These are phyloP conservation scores for Acanthosepion lycidas DNA, from an alignment of 2,888 invertebrate species.

Conservation along the genomic window DNA sequence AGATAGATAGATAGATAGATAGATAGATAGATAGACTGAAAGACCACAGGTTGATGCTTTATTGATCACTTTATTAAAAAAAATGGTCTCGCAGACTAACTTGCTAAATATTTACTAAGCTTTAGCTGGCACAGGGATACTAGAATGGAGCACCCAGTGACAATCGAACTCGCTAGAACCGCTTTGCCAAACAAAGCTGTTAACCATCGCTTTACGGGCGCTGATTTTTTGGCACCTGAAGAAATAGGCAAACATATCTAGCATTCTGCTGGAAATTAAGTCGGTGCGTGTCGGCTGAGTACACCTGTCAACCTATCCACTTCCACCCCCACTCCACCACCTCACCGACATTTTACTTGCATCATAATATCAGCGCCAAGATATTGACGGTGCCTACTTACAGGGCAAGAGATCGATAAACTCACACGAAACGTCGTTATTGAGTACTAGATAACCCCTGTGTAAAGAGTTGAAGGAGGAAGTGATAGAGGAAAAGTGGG, in stretches of 20 bases:
- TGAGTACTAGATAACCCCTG: conserved; percentile 6
- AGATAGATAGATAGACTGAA: no score
- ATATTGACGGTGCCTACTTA: conserved; percentile 11
- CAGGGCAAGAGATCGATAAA: not conserved
- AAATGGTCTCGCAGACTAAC: no score
- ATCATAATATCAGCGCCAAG: conserved; percentile 33
- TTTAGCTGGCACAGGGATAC: no score
- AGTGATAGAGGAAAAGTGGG: not conserved
- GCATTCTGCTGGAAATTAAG: not conserved
- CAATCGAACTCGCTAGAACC: no score
- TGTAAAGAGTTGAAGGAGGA: not conserved
- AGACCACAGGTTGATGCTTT: no score
- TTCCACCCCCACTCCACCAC: not conserved
- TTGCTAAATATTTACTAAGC: no score
- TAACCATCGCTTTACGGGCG: not conserved
- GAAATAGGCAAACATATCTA: not conserved
- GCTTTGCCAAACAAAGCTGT: not conserved
- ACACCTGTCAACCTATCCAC: not conserved
- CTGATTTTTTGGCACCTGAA: not conserved
- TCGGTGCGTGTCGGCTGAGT: conserved; percentile 33
- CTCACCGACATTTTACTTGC: not conserved
- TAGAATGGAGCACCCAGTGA: no score
- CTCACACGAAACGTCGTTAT: not conserved
- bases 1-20: no score
- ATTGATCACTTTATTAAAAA: no score